Evolutionary conservation across 2,888 invertebrate species (phyloP).

Genomic region (Cataglyphis cursor): DNA sequence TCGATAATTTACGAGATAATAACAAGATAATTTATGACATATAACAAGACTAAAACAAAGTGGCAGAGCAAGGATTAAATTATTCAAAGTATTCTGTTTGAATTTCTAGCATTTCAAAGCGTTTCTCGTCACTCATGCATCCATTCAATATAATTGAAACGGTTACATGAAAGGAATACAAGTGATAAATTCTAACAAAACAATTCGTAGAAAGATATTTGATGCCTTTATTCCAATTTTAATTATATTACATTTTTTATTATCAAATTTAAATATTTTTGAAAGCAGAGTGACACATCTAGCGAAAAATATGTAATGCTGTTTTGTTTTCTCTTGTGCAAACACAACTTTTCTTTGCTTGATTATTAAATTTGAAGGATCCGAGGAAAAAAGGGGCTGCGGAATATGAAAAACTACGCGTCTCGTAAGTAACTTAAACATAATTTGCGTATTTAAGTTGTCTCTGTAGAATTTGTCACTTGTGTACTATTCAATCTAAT

Average conservation of each 20-base stretch:
- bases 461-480: conserved; percentile 8
- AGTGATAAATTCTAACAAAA: conserved; percentile 19
- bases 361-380: conserved; percentile 1
- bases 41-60: neutral
- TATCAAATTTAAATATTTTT: conserved; percentile 18
- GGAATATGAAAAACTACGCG: neutral
- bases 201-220: neutral
- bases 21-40: neutral
- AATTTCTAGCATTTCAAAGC: conserved; percentile 7
- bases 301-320: conserved; percentile 3
- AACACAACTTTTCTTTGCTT: neutral
- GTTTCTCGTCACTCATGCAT: conserved; percentile 12
- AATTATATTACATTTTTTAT: neutral
- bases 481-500: neutral
- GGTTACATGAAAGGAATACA: conserved; percentile 30
- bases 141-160: conserved; percentile 36
- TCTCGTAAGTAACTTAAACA: neutral
- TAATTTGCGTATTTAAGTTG: neutral
- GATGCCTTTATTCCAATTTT: neutral
- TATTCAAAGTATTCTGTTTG: conserved; percentile 18
- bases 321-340: neutral
- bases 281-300: neutral
- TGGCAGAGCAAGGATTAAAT: conserved; percentile 17
- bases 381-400: neutral
- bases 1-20: neutral